Percentiles rank a stretch among this genome's conserved stretches.
phyloP scores from a whole-genome alignment of 2,113 vertebrate species.

The Corapipo altera region DNA sequence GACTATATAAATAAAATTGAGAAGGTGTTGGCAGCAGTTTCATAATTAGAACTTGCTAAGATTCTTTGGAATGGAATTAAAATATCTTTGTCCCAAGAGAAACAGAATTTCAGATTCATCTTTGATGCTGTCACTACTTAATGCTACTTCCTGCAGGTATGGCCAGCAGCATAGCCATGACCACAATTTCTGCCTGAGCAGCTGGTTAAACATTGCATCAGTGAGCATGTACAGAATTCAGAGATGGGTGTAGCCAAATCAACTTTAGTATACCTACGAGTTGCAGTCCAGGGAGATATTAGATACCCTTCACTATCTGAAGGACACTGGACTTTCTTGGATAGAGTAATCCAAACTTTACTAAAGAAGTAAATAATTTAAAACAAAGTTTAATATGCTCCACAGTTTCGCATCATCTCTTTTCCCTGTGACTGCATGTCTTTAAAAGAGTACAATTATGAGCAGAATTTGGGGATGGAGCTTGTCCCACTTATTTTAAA shows the following conservation, averaged over 20 bases:
- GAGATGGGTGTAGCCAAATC: background rate
- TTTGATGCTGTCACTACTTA: background rate
- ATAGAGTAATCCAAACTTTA: background rate
- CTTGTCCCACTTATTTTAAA: background rate
- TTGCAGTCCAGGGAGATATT: background rate
- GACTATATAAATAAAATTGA: constrained; percentile 15
- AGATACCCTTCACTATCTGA: background rate
- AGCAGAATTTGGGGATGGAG: background rate
- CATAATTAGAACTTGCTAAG: background rate
- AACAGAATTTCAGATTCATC: background rate
- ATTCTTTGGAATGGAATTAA: background rate
- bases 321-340: background rate
- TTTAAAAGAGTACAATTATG: background rate
- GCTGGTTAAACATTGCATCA: background rate
- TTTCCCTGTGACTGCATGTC: background rate
- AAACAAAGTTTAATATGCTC: background rate
- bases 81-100: background rate
- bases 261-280: background rate
- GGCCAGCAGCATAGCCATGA: background rate
- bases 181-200: background rate
- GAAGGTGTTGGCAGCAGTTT: constrained; percentile 7
- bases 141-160: background rate
- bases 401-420: background rate
- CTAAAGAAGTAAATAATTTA: background rate
- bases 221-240: background rate